Conservation (phyloP, 2,113 vertebrate genomes). For the Mola mola region DNA sequence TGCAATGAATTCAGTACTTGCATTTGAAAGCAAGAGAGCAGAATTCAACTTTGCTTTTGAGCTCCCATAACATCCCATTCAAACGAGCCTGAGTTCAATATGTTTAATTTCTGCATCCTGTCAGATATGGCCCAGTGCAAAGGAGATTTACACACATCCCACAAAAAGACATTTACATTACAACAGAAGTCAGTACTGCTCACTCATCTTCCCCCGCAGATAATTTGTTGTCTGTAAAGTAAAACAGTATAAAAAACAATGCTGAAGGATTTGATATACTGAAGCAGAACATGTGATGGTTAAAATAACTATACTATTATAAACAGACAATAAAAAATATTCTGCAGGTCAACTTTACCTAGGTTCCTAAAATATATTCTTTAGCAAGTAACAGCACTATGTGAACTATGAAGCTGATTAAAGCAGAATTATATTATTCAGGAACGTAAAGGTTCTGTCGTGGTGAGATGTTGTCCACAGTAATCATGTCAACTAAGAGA, state of each 20-base stretch:
- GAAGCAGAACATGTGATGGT: constrained; percentile 18
- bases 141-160: constrained; percentile 55
- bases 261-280: constrained; percentile 18
- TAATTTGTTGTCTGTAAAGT: constrained; percentile 51
- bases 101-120: constrained; percentile 44
- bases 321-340: no score
- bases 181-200: constrained; percentile 34
- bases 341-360: no score
- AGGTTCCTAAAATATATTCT: no score
- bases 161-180: constrained; percentile 47
- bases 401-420: constrained; percentile 2
- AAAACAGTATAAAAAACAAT: constrained; percentile 19
- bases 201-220: constrained; percentile 3
- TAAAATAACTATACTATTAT: background rate
- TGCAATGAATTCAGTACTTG: constrained; percentile 49
- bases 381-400: background rate
- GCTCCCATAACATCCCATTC: constrained; percentile 31
- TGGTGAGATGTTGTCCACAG: background rate
- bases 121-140: constrained; percentile 48
- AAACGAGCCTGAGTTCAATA: constrained; percentile 44
- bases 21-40: constrained; percentile 46
- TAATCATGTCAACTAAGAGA: background rate
- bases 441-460: constrained; percentile 15
- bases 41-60: constrained; percentile 46
- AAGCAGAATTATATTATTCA: background rate